Evolutionary conservation across 2,888 invertebrate genomes (phyloP), one percentile per base, ranked within the genome.

Genomic region (Orchesellides sinensis): DNA sequence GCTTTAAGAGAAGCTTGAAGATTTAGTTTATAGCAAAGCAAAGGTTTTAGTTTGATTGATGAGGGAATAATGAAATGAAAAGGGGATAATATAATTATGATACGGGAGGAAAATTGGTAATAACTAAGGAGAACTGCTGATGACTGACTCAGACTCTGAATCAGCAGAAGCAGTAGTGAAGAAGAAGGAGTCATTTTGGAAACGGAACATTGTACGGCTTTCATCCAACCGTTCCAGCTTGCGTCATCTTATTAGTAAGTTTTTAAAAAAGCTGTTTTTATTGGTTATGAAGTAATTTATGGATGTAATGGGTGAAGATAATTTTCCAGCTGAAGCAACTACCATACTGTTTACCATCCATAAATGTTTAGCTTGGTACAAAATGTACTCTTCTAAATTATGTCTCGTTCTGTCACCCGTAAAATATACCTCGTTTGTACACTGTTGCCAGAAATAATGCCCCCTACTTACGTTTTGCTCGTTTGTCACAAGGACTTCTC

Each of bases 131-230:
- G 29, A 35, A 32, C 63, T 52, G 75, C 79, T 84, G 83, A 85
- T 85, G 85, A 79, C 83, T 83, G 84, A 85, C 84, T 85, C 85
- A 69, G 85, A 85, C 52, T 85, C 84, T 56, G 83, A 84, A 65
- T 79, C 81, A 61, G 74, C 74, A 68, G 81, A 74, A 45, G 86
- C 84, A 66, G 84, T 72, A 65, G 84, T 73, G 79, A 81, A 74
- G 81, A 68, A 77, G 81, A 84, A 83, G 83, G 81, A 86, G 82
- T 85, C 86, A 75, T 86, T 84, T 83, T 86, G 86, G 86, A 84
- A 83, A 61, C 79, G 86, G 83, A 86, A 85, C 45, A 68, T 86
- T 32, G 65, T 74, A 14, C 78, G 86, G 21, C 84, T 86, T 29
- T 75, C 86, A 70, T 61, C 84, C 56, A 79, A 70, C 83, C 79